A percentile compares a stretch with the other conserved stretches of the same genome.
phyloP scores from a whole-genome alignment of 2,888 invertebrate species.

The Eristalis pertinax region DNA sequence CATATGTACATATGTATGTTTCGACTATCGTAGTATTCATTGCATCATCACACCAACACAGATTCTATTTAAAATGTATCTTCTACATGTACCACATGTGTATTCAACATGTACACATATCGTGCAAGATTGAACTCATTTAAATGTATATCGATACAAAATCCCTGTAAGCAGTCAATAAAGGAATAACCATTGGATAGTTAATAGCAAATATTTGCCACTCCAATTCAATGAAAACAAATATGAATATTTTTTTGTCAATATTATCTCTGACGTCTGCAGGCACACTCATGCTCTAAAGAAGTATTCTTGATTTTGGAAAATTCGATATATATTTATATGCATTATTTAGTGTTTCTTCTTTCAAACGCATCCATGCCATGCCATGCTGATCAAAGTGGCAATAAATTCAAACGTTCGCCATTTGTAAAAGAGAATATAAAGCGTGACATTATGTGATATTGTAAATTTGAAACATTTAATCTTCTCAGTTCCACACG shows the following conservation, averaged over 20 bases:
- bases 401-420: slow-evolving; percentile 8
- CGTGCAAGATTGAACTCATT: background rate
- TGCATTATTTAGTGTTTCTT: background rate
- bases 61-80: background rate
- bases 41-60: background rate
- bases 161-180: background rate
- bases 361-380: background rate
- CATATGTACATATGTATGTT: no score
- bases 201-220: slow-evolving; percentile 14
- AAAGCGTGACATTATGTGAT: background rate
- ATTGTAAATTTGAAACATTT: slow-evolving; percentile 14
- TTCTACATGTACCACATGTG: background rate
- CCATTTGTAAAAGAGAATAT: background rate
- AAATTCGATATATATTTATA: slow-evolving; percentile 19
- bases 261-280: background rate
- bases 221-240: slow-evolving; percentile 11
- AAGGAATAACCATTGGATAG: slow-evolving; percentile 9
- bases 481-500: slow-evolving; percentile 8
- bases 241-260: background rate
- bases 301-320: slow-evolving; percentile 1
- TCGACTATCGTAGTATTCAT: background rate
- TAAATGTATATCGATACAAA: background rate
- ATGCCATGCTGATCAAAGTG: slow-evolving; percentile 7
- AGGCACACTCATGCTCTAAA: background rate
- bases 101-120: background rate